Evolutionary conservation across 2,888 invertebrate genomes (phyloP).

Genomic region (Lepidocyrtinus sp.): DNA sequence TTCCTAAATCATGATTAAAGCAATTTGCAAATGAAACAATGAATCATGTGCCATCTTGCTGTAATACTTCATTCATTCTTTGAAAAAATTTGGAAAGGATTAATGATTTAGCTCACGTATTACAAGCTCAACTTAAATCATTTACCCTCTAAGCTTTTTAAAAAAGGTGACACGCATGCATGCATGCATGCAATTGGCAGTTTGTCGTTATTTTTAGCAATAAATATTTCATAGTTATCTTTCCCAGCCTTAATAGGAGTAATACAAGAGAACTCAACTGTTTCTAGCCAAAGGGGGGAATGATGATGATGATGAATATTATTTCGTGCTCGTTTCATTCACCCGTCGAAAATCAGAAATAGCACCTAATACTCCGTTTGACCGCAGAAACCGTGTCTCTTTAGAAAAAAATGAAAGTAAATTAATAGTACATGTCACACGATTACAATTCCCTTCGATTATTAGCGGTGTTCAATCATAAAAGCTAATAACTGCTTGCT

Average conservation of each 20-base stretch:
- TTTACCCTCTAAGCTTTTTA: too few species aligned
- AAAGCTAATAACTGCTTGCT: background rate
- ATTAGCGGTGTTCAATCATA: too few species aligned
- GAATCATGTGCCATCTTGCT: conserved; percentile 12
- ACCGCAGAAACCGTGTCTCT: background rate
- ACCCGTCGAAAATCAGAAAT: conserved; percentile 8
- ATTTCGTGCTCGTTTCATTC: background rate
- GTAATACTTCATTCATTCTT: background rate
- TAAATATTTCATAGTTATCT: background rate
- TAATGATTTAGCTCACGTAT: too few species aligned
- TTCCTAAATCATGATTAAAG: conserved; percentile 6
- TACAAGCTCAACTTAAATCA: too few species aligned
- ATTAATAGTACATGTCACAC: background rate
- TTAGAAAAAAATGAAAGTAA: conserved; percentile 9
- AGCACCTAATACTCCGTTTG: conserved; percentile 1
- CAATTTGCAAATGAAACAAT: conserved; percentile 2
- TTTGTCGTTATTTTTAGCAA: background rate
- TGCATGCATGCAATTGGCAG: background rate
- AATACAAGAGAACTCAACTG: background rate
- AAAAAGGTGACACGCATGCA: too few species aligned
- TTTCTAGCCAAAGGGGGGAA: background rate
- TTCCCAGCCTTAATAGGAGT: background rate
- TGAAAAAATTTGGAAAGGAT: background rate
- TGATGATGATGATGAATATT: background rate
- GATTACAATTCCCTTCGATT: too few species aligned